Evolutionary conservation across 2,888 invertebrate species (phyloP).

Genomic region (Euclidia mi): DNA sequence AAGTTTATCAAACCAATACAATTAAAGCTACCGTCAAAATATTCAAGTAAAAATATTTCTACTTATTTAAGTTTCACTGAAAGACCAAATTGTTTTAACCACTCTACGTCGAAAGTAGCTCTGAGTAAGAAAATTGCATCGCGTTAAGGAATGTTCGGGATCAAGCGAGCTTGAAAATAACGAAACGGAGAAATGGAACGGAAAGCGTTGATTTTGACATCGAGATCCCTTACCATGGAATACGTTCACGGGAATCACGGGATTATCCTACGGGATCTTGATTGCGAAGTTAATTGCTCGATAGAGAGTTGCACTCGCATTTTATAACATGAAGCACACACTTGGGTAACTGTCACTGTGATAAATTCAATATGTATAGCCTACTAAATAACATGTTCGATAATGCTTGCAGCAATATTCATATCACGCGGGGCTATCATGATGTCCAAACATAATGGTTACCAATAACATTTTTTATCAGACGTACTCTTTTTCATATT

Average conservation of each 20-base stretch:
- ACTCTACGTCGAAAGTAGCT: conserved; percentile 30
- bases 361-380: conserved; percentile 58
- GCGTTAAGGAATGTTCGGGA: conserved; percentile 22
- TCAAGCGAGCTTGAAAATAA: conserved; percentile 33
- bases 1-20: no score
- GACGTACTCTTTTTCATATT: no score
- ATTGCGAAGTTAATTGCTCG: conserved; percentile 77
- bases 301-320: conserved; percentile 47
- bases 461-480: no score
- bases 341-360: conserved; percentile 42
- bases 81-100: conserved; percentile 50
- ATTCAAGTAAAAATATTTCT: conserved; percentile 26
- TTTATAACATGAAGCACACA: conserved; percentile 37
- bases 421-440: conserved; percentile 31
- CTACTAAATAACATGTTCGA: conserved; percentile 65
- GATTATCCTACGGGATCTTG: conserved; percentile 75
- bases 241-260: conserved; percentile 64
- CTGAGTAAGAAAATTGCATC: conserved; percentile 41
- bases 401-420: conserved; percentile 61
- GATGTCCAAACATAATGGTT: no score
- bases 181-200: conserved; percentile 20
- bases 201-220: conserved; percentile 36
- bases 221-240: conserved; percentile 44
- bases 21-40: conserved; percentile 1
- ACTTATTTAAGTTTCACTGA: conserved; percentile 32